A percentile compares a stretch with the other conserved stretches of the same genome.
Evolutionary conservation across 2,797 vertebrate species (phyloP).

Genomic region (Sciaenops ocellatus): DNA sequence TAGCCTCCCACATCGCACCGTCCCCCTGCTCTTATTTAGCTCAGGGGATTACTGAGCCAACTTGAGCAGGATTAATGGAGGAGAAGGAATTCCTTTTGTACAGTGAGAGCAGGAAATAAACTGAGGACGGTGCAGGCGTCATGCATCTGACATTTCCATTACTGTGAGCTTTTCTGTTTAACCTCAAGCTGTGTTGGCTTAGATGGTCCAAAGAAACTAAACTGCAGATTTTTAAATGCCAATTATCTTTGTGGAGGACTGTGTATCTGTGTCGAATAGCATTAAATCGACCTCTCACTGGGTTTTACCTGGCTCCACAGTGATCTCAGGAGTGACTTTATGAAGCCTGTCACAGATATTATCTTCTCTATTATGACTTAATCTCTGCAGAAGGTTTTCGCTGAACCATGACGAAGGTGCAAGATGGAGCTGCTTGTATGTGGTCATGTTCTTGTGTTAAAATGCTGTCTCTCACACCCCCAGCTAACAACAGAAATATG

Average conservation of each 20-base stretch:
- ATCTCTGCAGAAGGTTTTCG: slow-evolving; percentile 33
- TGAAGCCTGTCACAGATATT: slow-evolving; percentile 28
- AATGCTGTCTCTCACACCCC: not conserved
- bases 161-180: slow-evolving; percentile 32
- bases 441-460: not conserved
- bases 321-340: slow-evolving; percentile 46
- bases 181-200: slow-evolving; percentile 16
- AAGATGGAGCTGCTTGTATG: slow-evolving; percentile 1
- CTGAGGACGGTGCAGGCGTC: slow-evolving; percentile 22
- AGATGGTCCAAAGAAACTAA: slow-evolving; percentile 13
- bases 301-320: slow-evolving; percentile 38
- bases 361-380: slow-evolving; percentile 8
- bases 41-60: slow-evolving; percentile 76
- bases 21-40: slow-evolving; percentile 67
- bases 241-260: not conserved
- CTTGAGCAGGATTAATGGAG: slow-evolving; percentile 76
- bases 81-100: slow-evolving; percentile 72
- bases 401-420: slow-evolving; percentile 8
- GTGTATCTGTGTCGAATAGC: not conserved
- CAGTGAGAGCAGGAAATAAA: slow-evolving; percentile 60
- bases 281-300: slow-evolving; percentile 12
- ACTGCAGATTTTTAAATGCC: slow-evolving; percentile 13
- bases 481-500: too few relatives aligned
- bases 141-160: slow-evolving; percentile 52
- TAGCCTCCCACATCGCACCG: slow-evolving; percentile 50